Evolutionary conservation across 2,113 vertebrate species (phyloP), one percentile per base, ranked within the genome.

Genomic region (Ameiurus melas): DNA sequence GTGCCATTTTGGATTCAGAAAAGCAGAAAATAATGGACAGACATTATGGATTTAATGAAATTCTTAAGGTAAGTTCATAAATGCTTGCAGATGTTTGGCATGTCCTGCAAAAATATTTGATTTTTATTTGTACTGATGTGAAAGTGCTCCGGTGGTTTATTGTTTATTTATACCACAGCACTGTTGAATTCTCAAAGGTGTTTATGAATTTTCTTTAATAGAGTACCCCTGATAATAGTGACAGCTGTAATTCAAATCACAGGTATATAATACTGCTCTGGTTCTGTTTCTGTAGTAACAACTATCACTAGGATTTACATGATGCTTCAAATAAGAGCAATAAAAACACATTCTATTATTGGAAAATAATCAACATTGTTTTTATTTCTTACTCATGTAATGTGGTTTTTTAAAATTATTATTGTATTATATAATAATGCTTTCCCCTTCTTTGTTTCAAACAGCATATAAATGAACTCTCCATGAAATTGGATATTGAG

Each of bases 21-120:
- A 99, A 99, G 89, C 96, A 97, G 86, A 97, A 98, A 93, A 99
- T 99, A 93, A 98, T 98, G 97, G 98, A 99, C 88, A 96, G 97
- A 64, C 97, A 97, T 91, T 99, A 96, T 86, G 97, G 97, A 85
- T 98, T 99, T 93, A 99, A 97, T 89, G 97, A 99, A 94, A 99
- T 99, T 94, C 95, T 99, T 70, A 99, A 99, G 96, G 98, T 99
- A 93, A 60, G 86, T 5, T 25, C 68, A 55, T 1, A n/a, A 19
- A 17, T 43, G 33, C 64, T 68, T 70, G 5, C 2, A 70, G 4
- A 55, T 51, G 1, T 47, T 51, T 78, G 43, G 43, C 43, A 51
- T 78, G 25, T 77, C 22, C 36, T 39, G 70, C 70, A 9, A 27
- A 81, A 53, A 36, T 4, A 58, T 57, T 22, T 83, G 9, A 58